Evolutionary conservation across 2,888 invertebrate genomes (phyloP).

Genomic region (Caenorhabditis becei): DNA sequence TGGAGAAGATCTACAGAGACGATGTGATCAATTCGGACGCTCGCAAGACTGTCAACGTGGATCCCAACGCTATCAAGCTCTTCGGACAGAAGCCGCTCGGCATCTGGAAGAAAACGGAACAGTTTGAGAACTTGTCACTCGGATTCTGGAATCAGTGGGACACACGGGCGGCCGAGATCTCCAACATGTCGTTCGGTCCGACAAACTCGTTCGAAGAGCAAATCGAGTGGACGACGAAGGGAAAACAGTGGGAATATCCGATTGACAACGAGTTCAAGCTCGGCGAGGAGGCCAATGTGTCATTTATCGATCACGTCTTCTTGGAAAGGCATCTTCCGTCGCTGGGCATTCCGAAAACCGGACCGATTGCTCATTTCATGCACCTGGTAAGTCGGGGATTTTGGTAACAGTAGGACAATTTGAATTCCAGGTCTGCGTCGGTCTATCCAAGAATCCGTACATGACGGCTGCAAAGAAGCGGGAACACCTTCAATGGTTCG

Average conservation of each 20-base stretch:
- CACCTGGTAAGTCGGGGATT: constrained; percentile 87
- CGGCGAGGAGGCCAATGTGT: constrained; percentile 83
- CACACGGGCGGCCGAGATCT: constrained; percentile 64
- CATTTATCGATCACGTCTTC: constrained; percentile 96
- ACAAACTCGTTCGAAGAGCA: constrained; percentile 94
- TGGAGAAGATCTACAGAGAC: constrained; percentile 71
- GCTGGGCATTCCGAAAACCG: constrained; percentile 89
- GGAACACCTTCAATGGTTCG: constrained; percentile 93
- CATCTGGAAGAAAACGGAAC: constrained; percentile 54
- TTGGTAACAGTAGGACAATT: background rate
- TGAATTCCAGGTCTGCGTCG: constrained; percentile 82
- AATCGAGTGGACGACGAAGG: constrained; percentile 94
- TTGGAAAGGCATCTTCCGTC: constrained; percentile 89
- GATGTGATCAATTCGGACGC: constrained; percentile 51
- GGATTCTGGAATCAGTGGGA: constrained; percentile 73
- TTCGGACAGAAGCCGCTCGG: constrained; percentile 53
- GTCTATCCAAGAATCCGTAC: constrained; percentile 94
- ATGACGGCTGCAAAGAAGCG: constrained; percentile 91
- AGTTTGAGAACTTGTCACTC: constrained; percentile 47
- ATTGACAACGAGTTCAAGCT: constrained; percentile 91
- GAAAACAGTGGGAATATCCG: constrained; percentile 96
- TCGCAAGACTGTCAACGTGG: constrained; percentile 42
- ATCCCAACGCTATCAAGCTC: constrained; percentile 54
- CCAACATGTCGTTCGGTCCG: constrained; percentile 76
- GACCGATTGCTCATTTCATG: constrained; percentile 97